phyloP scores from a whole-genome alignment of 2,888 invertebrate species.

The Drosophila paranaensis region DNA sequence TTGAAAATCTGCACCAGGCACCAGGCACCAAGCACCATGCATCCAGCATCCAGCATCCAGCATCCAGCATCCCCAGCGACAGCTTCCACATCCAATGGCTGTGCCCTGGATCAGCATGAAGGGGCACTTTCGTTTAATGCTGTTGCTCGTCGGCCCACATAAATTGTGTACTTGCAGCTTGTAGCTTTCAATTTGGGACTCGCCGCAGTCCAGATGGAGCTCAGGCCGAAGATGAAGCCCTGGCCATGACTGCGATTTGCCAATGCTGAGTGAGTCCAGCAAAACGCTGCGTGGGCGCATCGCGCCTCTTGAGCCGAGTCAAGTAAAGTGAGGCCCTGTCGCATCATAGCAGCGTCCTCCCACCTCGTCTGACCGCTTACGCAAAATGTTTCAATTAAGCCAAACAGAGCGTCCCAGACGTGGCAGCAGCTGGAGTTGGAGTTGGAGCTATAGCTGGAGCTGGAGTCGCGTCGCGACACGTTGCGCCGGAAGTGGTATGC shows the following conservation, averaged over 20 bases:
- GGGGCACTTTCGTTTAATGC: slow-evolving; percentile 60
- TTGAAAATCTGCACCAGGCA: slow-evolving; percentile 50
- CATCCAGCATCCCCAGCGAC: background rate
- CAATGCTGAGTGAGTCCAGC: slow-evolving; percentile 43
- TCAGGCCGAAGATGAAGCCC: slow-evolving; percentile 4
- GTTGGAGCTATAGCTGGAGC: background rate
- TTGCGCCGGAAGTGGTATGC: slow-evolving; percentile 64
- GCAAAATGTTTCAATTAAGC: slow-evolving; percentile 79
- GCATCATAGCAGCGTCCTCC: slow-evolving; percentile 36
- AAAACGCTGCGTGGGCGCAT: slow-evolving; percentile 71
- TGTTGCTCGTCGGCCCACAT: slow-evolving; percentile 70
- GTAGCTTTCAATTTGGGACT: slow-evolving; percentile 81
- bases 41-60: background rate
- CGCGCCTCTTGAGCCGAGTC: slow-evolving; percentile 24
- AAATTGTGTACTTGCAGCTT: slow-evolving; percentile 81
- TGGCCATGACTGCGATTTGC: slow-evolving; percentile 5
- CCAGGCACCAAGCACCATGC: background rate
- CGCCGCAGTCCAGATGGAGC: slow-evolving; percentile 51
- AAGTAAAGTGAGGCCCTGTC: slow-evolving; percentile 42
- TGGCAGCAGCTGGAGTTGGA: slow-evolving; percentile 1
- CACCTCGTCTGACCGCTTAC: slow-evolving; percentile 71
- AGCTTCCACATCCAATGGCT: background rate
- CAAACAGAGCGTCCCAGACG: slow-evolving; percentile 33
- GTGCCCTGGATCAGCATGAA: slow-evolving; percentile 43
- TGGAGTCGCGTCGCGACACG: background rate